phyloP scores from a whole-genome alignment of 2,888 invertebrate species.

The Ophioninae sp. region DNA sequence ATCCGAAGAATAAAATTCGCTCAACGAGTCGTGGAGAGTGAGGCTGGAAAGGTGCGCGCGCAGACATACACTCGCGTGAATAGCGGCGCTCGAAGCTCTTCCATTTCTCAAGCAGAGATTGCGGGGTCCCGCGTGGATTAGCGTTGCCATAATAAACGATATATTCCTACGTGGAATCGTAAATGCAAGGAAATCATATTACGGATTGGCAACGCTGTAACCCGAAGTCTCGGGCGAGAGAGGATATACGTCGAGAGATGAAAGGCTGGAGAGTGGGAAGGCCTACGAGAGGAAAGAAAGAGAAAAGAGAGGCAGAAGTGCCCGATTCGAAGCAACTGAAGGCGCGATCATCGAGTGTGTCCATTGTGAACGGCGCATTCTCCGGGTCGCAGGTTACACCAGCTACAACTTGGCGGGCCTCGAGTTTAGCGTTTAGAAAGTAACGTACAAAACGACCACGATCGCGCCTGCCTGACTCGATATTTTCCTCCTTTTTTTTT shows the following conservation, averaged over 20 bases:
- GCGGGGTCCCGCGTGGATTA: constrained; percentile 13
- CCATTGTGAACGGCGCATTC: constrained; percentile 74
- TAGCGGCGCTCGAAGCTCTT: constrained; percentile 11
- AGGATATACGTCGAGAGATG: constrained; percentile 26
- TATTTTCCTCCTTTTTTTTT: constrained; percentile 43
- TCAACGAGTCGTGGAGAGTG: constrained; percentile 6
- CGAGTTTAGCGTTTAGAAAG: constrained; percentile 65
- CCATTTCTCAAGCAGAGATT: not conserved
- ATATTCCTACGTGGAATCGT: constrained; percentile 7
- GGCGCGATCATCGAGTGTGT: constrained; percentile 70
- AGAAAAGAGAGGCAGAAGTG: constrained; percentile 27
- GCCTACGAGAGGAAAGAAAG: constrained; percentile 20
- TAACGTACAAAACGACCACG: constrained; percentile 59
- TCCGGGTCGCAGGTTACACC: constrained; percentile 76
- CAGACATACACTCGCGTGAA: not conserved
- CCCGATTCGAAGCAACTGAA: constrained; percentile 56
- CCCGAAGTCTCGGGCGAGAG: constrained; percentile 31
- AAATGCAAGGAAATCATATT: constrained; percentile 36
- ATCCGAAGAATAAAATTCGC: not conserved
- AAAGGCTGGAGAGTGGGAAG: constrained; percentile 23
- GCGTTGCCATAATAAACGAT: constrained; percentile 30
- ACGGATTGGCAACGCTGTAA: constrained; percentile 53
- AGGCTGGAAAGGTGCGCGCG: constrained; percentile 1
- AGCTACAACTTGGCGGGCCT: constrained; percentile 55
- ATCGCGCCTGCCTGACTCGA: constrained; percentile 48